Percentiles rank a stretch among this genome's conserved stretches.
Evolutionary conservation across 53 echinoderm and acorn worm species (phyloP).

Genomic region (Henricia sp.): DNA sequence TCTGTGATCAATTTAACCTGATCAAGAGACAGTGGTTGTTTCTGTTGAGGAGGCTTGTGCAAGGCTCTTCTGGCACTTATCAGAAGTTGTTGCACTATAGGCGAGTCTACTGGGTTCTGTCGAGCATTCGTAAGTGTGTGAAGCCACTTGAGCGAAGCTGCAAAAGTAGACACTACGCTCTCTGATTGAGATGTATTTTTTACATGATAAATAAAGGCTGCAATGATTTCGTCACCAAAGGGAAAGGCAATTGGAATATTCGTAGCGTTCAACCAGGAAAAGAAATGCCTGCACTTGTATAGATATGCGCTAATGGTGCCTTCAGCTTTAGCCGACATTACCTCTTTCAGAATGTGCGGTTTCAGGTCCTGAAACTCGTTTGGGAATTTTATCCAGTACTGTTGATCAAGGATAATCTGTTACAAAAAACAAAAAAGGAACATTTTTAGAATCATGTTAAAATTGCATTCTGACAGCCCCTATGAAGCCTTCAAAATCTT

Average conservation of each 20-base stretch:
- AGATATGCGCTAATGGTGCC: too few species aligned
- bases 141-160: slow-evolving; percentile 15
- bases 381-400: slow-evolving; percentile 5
- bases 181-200: not conserved
- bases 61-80: not conserved
- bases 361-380: not conserved
- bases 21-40: not conserved
- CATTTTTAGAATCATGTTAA: not conserved
- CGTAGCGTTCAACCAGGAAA: not conserved
- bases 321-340: not conserved
- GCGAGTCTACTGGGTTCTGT: slow-evolving; percentile 9
- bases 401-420: not conserved
- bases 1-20: not conserved
- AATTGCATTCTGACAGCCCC: not conserved
- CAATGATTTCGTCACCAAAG: not conserved
- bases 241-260: not conserved
- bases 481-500: not conserved
- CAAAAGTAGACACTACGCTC: not conserved
- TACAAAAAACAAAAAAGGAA: not conserved
- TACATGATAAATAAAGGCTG: not conserved
- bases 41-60: slow-evolving; percentile 10
- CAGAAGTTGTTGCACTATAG: not conserved
- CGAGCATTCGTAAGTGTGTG: not conserved
- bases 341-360: not conserved
- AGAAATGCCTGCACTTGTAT: too few species aligned